phyloP scores from a whole-genome alignment of 2,888 invertebrate genomes.

The Oscheius onirici region DNA sequence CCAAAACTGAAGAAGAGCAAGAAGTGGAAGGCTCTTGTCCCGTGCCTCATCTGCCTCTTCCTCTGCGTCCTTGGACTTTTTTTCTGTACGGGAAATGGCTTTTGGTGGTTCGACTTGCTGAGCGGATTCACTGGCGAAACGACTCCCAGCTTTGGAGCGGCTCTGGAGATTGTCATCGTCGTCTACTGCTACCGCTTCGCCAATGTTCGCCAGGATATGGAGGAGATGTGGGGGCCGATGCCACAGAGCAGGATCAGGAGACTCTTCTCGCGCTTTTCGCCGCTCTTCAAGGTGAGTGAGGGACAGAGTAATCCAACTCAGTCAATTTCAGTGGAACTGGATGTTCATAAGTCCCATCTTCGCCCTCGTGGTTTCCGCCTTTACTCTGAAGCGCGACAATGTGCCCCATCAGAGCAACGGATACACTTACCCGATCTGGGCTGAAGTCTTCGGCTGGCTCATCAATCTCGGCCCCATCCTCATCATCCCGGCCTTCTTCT shows the following conservation, averaged over 20 bases:
- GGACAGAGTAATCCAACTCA: too few relatives aligned
- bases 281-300: background rate
- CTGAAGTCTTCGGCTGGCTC: constrained; percentile 11
- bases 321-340: constrained; percentile 12
- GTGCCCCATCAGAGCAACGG: background rate
- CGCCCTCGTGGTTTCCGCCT: background rate
- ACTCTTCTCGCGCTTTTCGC: background rate
- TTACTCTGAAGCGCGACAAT: background rate
- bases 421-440: background rate
- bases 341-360: background rate
- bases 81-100: constrained; percentile 48
- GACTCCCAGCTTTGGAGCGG: background rate
- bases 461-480: background rate
- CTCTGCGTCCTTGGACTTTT: constrained; percentile 44
- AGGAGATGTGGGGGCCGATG: constrained; percentile 12
- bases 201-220: constrained; percentile 15
- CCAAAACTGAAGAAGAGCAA: constrained; percentile 18
- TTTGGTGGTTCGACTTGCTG: constrained; percentile 14
- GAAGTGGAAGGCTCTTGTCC: constrained; percentile 2
- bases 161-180: constrained; percentile 2
- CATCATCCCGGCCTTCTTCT: background rate
- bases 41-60: background rate
- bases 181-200: constrained; percentile 7
- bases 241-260: background rate
- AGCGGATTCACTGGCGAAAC: constrained; percentile 1